These are phyloP conservation scores for Falco biarmicus DNA, from an alignment of 2,797 vertebrate species.

Conservation along the genomic window DNA sequence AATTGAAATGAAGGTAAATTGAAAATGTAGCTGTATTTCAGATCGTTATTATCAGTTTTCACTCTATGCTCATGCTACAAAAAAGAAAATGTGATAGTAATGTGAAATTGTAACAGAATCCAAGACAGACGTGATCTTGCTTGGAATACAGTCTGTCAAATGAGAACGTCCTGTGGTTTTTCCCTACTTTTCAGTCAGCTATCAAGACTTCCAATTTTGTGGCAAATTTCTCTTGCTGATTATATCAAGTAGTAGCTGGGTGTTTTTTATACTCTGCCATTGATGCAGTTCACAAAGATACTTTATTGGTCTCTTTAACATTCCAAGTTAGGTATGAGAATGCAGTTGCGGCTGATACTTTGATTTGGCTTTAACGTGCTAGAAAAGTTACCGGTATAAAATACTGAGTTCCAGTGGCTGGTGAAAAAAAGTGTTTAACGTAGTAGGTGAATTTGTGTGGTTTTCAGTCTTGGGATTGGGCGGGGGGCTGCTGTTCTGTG, in stretches of 20 bases:
- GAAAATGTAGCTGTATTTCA: background rate
- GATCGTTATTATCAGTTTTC: background rate
- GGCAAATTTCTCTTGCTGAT: background rate
- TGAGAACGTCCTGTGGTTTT: background rate
- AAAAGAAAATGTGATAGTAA: background rate
- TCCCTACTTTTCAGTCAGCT: background rate
- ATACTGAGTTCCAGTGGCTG: background rate
- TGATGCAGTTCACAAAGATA: background rate
- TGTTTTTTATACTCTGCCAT: background rate
- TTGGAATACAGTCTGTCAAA: background rate
- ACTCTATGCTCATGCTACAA: background rate
- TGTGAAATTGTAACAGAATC: background rate
- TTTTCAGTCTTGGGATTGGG: background rate
- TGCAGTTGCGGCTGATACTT: accelerated
- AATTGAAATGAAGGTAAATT: conserved; percentile 79
- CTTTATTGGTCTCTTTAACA: background rate
- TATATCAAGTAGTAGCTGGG: background rate
- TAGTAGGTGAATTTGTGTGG: background rate
- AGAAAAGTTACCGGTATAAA: background rate
- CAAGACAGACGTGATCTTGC: background rate
- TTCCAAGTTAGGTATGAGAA: background rate
- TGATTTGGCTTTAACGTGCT: background rate
- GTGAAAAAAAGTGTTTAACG: background rate
- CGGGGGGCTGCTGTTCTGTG: background rate
- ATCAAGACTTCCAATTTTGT: background rate